Base-by-base conservation (phyloP, 2,113 vertebrate genomes). In the Istiophorus platypterus region DNA sequence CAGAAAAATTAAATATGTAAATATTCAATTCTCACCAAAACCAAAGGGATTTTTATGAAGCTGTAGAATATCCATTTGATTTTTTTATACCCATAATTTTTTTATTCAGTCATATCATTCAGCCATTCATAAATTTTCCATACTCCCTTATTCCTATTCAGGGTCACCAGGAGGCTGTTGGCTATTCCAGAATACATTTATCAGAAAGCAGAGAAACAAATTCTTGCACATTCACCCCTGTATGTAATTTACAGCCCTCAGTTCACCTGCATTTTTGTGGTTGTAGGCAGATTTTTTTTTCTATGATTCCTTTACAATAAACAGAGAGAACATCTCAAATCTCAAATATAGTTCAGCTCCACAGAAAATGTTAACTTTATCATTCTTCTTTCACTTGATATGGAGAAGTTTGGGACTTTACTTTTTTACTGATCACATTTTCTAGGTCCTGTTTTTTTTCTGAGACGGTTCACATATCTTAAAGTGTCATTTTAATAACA, bases 121-220 rank as follows among this genome's bases (percentile, higher is more conserved):
- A 85, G 87, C 69, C 68, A 62, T 59, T 85, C 68, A 80, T 80
- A 62, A 17, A 66, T 89, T 73, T 84, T 75, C 70, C 54, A 84
- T 76, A 69, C 77, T 77, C 59, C 73, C 56, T 82, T 69, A 64
- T 78, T 75, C 61, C 61, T 62, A 64, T n/a, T 76, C 78, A 79
- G 74, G 75, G 79, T 73, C 72, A 79, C 0, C 0, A 31, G 10
- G 26, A 85, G 76, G 59, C 64, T 47, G 54, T 31, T 59, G 62
- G 75, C 56, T 77, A 42, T 41, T 10, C 7, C 17, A 42, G 69
- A 29, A 69, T 31, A 11, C 45, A 81, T 61, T 22, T 54, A 81
- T 59, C 52, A 72, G 49, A 29, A 31, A 58, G 14, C n/a, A 65
- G 29, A 61, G 66, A 76, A 72, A 71, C 47, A 37, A 37, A 31